These are phyloP conservation scores for Drosophila asahinai DNA, from an alignment of 1,140 invertebrate genomes.

Conservation along the genomic window DNA sequence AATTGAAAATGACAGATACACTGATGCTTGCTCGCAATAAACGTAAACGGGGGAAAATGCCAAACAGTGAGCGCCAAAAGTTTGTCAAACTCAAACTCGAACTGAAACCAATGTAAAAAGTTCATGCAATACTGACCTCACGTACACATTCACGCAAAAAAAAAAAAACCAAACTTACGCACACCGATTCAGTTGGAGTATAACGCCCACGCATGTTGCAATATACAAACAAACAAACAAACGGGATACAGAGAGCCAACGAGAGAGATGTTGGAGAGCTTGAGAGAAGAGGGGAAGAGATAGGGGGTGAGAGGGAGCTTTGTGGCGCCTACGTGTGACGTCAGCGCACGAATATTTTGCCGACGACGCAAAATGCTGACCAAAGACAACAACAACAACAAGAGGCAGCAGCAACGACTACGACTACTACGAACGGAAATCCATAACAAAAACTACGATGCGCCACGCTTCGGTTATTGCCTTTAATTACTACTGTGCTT, in stretches of 20 bases:
- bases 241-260: slow-evolving; percentile 16
- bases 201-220: slow-evolving; percentile 72
- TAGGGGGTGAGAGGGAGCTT: slow-evolving; percentile 38
- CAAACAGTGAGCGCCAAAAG: slow-evolving; percentile 29
- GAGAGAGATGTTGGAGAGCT: neutral
- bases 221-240: slow-evolving; percentile 62
- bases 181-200: slow-evolving; percentile 39
- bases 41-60: slow-evolving; percentile 10
- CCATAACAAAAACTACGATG: slow-evolving; percentile 70
- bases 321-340: slow-evolving; percentile 68
- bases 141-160: slow-evolving; percentile 19
- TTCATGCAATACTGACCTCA: slow-evolving; percentile 68
- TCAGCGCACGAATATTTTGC: slow-evolving; percentile 66
- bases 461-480: slow-evolving; percentile 79
- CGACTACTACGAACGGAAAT: slow-evolving; percentile 67
- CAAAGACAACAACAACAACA: slow-evolving; percentile 33
- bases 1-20: slow-evolving; percentile 32
- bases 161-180: slow-evolving; percentile 10
- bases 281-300: too few species aligned
- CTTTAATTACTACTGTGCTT: slow-evolving; percentile 73
- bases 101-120: slow-evolving; percentile 49
- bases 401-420: slow-evolving; percentile 7
- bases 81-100: neutral
- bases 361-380: slow-evolving; percentile 70
- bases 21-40: slow-evolving; percentile 18